phyloP scores from a whole-genome alignment of 2,113 vertebrate genomes.

The Microtus richardsoni region DNA sequence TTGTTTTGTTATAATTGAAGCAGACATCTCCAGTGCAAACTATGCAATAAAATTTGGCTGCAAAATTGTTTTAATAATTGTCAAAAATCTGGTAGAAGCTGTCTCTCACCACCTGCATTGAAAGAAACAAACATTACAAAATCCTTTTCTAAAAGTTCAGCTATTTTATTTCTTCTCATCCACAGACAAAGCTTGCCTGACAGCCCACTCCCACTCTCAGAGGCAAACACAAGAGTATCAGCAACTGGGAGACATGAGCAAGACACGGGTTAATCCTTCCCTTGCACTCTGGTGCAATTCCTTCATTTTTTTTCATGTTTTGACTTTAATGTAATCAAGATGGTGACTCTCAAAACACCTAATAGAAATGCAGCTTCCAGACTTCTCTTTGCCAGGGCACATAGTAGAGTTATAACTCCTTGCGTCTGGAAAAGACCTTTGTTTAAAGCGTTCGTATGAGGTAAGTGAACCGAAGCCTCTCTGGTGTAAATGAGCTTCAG shows the following conservation, averaged over 20 bases:
- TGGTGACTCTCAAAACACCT: neutral
- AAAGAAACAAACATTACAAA: constrained; percentile 73
- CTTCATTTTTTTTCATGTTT: constrained; percentile 22
- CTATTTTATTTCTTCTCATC: constrained; percentile 40
- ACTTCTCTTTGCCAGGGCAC: neutral
- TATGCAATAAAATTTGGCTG: constrained; percentile 76
- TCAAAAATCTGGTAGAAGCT: constrained; percentile 75
- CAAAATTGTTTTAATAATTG: constrained; percentile 75
- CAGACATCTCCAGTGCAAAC: constrained; percentile 66
- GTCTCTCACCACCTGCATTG: constrained; percentile 69
- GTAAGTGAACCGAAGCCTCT: neutral
- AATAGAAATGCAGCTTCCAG: neutral
- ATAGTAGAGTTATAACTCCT: neutral
- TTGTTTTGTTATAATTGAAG: constrained; percentile 71
- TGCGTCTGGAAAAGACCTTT: neutral
- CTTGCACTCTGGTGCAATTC: neutral
- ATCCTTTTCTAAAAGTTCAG: constrained; percentile 39
- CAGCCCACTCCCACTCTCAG: neutral
- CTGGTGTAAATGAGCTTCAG: neutral
- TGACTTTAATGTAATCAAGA: constrained; percentile 32
- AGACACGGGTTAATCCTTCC: neutral
- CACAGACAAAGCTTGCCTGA: neutral
- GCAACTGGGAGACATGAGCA: neutral
- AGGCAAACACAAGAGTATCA: neutral
- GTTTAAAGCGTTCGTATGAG: neutral